A percentile compares a stretch with the other conserved stretches of the same genome.
phyloP scores from a whole-genome alignment of 1,140 invertebrate genomes.

The Cotesia glomerata region DNA sequence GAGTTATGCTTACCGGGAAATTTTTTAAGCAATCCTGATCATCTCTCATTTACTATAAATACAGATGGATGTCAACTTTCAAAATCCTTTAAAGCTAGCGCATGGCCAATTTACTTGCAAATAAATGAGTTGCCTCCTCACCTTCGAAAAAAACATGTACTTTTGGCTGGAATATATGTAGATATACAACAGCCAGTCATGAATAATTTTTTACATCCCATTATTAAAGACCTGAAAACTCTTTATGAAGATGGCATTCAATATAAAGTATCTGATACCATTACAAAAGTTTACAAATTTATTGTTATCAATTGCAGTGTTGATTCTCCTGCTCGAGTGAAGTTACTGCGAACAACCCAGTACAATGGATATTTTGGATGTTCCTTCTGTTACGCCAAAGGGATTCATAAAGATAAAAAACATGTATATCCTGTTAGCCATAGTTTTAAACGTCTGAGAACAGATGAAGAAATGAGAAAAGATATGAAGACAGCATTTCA shows the following conservation, averaged over 20 bases:
- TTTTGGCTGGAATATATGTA: slow-evolving; percentile 31
- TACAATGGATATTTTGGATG: slow-evolving; percentile 26
- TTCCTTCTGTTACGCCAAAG: slow-evolving; percentile 10
- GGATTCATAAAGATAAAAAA: neutral
- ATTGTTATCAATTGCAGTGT: slow-evolving; percentile 1
- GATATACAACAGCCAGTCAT: slow-evolving; percentile 13
- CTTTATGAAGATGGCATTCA: slow-evolving; percentile 10
- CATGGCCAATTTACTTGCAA: slow-evolving; percentile 29
- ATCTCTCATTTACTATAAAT: slow-evolving; percentile 29
- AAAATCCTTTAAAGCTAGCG: slow-evolving; percentile 21
- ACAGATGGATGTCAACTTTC: slow-evolving; percentile 13
- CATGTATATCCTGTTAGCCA: slow-evolving; percentile 1
- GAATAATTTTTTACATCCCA: slow-evolving; percentile 16
- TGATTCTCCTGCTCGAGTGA: slow-evolving; percentile 12
- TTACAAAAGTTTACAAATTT: slow-evolving; percentile 6
- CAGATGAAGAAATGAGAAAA: neutral
- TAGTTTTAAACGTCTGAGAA: neutral
- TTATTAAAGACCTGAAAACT: slow-evolving; percentile 5
- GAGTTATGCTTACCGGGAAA: neutral
- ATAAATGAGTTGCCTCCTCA: slow-evolving; percentile 33
- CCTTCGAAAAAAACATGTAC: slow-evolving; percentile 16
- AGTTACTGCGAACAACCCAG: slow-evolving; percentile 7
- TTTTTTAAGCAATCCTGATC: neutral
- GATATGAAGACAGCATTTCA: neutral
- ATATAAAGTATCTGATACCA: no score